Evolutionary conservation across 2,888 invertebrate genomes (phyloP).

Genomic region (Synanthedon myopaeformis): DNA sequence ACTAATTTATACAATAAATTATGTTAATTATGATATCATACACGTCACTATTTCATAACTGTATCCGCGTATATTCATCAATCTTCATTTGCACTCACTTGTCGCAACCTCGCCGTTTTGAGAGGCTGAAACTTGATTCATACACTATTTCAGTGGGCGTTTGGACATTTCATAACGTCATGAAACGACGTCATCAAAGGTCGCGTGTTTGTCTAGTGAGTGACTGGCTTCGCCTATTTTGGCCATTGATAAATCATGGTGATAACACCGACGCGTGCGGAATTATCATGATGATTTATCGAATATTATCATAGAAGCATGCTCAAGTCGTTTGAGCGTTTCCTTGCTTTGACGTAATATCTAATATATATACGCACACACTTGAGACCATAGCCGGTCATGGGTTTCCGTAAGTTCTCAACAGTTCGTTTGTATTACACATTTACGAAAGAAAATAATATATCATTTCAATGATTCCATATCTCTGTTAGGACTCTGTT

Average conservation of each 20-base stretch:
- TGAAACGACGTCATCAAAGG: constrained; percentile 12
- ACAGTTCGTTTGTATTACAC: no score
- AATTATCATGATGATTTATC: no score
- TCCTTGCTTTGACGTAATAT: no score
- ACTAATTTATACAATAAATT: no score
- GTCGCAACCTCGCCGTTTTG: constrained; percentile 18
- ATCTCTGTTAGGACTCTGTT: neutral
- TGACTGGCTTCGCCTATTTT: constrained; percentile 7
- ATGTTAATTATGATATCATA: neutral
- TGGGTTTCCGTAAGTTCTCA: no score
- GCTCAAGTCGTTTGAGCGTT: no score
- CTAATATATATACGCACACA: no score
- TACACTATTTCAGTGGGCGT: constrained; percentile 15
- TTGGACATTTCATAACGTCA: constrained; percentile 19
- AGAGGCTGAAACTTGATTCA: constrained; percentile 19
- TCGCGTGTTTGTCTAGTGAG: constrained; percentile 13
- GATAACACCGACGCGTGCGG: no score
- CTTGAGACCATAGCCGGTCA: no score
- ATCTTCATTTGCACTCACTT: constrained; percentile 7
- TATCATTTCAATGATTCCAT: neutral
- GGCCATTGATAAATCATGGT: no score
- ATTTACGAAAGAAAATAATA: neutral
- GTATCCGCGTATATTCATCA: neutral
- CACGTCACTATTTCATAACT: neutral
- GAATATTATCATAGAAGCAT: no score